Conservation (phyloP, 2,797 vertebrate genomes). For the Salarias fasciatus region DNA sequence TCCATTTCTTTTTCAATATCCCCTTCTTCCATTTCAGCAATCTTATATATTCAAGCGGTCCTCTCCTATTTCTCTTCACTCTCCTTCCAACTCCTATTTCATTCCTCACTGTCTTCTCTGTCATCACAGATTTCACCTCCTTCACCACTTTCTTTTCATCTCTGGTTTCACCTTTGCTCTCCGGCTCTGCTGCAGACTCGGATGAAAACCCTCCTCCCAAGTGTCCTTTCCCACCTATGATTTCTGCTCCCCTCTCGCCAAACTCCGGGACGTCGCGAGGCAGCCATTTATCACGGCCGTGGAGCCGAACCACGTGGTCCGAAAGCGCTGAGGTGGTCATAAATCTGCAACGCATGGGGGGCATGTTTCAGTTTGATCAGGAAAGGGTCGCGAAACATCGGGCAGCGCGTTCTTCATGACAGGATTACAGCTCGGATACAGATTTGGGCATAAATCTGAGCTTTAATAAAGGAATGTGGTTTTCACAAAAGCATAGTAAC, state of each 20-base stretch:
- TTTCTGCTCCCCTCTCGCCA: conserved; percentile 55
- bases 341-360: conserved; percentile 61
- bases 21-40: conserved; percentile 5
- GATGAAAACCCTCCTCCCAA: conserved; percentile 43
- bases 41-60: background rate
- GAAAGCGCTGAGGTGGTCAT: conserved; percentile 50
- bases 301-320: conserved; percentile 28
- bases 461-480: conserved; percentile 48
- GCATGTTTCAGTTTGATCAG: conserved; percentile 56
- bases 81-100: conserved; percentile 1
- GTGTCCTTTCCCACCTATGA: conserved; percentile 58
- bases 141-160: conserved; percentile 13
- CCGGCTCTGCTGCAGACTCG: conserved; percentile 24
- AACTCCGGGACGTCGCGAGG: conserved; percentile 58
- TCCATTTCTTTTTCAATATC: conserved; percentile 5
- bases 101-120: background rate
- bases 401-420: conserved; percentile 54
- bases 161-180: conserved; percentile 35
- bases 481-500: no score
- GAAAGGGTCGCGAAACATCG: conserved; percentile 65
- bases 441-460: conserved; percentile 49
- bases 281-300: conserved; percentile 62
- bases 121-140: conserved; percentile 11
- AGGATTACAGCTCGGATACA: conserved; percentile 50
- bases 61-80: background rate